Base-by-base conservation (phyloP, 2,797 vertebrate species). In the Lemur catta region DNA sequence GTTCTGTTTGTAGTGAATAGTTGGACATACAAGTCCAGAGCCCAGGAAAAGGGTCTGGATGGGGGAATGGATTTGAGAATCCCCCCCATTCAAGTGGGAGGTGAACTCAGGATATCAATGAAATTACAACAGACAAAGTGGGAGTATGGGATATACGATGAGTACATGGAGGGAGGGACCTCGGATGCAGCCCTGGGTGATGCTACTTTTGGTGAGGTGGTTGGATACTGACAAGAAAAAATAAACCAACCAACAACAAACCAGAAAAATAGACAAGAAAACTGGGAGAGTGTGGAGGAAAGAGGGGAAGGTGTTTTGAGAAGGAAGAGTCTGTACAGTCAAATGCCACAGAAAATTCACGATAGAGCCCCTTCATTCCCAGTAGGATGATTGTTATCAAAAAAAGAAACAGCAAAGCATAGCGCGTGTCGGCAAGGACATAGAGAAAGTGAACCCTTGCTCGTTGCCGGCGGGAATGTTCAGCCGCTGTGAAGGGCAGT, bases 391-490 rank as follows among this genome's bases (percentile, higher is more conserved):
- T 35, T 52, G 14, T 50, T 17, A 43, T 15, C 14, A 26, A 50
- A 48, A 15, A 8, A 41, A 6, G 28, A 26, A 38, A 57, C 14
- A 15, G 35, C 35, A n/a, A 35, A 26, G 41, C 61, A 20, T 3
- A 33, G n/a, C 24, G 26, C 52, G 69, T 0, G 3, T 26, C 8
- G 7, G 59, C 38, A 13, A 67, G 15, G 52, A 17, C 14, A 22
- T 28, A 17, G 57, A 72, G 48, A 8, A 57, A 30, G 0, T 6
- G 10, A 50, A 35, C 28, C 7, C 24, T 59, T 1, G 11, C 9
- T 18, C n/a, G 0, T 2, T 0, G 3, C 38, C 10, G 1, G 28
- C 15, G 82, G 46, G 65, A 13, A 30, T 2, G 38, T 12, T 0
- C 18, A 3, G 11, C 24, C 22, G 4, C 41, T 43, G 57, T 2